These are phyloP conservation scores for Fregata magnificens DNA, from an alignment of 2,113 vertebrate species.

Conservation along the genomic window DNA sequence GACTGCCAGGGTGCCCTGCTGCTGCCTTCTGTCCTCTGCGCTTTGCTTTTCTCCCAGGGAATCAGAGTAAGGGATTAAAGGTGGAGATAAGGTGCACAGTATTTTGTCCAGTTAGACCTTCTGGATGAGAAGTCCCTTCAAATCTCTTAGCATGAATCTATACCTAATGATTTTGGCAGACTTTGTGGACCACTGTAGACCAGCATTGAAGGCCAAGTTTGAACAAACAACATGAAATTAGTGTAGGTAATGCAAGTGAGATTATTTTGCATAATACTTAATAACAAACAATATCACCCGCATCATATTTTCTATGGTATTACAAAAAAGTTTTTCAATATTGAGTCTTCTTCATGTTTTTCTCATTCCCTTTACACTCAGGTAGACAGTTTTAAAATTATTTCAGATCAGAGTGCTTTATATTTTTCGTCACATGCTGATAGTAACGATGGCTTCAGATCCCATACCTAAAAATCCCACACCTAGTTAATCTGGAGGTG, in stretches of 20 bases:
- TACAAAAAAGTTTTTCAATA: background rate
- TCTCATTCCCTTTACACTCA: background rate
- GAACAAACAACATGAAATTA: background rate
- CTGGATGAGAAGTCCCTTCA: background rate
- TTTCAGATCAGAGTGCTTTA: conserved; percentile 16
- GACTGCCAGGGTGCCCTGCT: background rate
- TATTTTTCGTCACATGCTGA: background rate
- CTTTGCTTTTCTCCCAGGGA: background rate
- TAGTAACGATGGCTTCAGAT: background rate
- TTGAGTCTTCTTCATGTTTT: background rate
- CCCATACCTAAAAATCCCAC: background rate
- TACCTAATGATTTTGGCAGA: background rate
- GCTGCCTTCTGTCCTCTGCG: background rate
- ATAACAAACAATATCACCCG: background rate
- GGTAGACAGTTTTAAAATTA: background rate
- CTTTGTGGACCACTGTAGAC: background rate
- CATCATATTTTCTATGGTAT: background rate
- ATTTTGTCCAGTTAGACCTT: background rate
- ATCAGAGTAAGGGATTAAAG: background rate
- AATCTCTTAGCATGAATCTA: background rate
- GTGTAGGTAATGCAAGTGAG: background rate
- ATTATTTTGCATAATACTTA: conserved; percentile 6
- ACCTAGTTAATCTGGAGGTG: background rate
- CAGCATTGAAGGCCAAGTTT: background rate
- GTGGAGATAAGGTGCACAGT: background rate